Evolutionary conservation across 2,888 invertebrate genomes (phyloP).

Genomic region (Chironomus riparius): DNA sequence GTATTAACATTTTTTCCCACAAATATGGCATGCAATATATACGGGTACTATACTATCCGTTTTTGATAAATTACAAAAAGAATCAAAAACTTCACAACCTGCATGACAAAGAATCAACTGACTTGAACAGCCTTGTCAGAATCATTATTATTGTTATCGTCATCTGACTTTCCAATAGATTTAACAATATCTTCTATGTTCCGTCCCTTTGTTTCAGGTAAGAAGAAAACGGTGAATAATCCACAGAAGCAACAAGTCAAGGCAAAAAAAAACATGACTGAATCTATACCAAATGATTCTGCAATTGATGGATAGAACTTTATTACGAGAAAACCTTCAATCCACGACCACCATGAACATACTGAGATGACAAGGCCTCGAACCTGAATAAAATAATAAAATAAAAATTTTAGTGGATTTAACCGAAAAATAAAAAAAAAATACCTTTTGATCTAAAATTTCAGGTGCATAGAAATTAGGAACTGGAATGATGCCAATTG

Average conservation of each 20-base stretch:
- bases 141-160: too few species aligned
- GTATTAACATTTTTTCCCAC: too few species aligned
- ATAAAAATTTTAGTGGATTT: neutral
- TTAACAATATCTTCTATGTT: slow-evolving; percentile 22
- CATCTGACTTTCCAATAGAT: neutral
- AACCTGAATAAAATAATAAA: neutral
- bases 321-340: slow-evolving; percentile 7
- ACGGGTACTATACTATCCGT: too few species aligned
- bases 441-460: slow-evolving; percentile 23
- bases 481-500: slow-evolving; percentile 15
- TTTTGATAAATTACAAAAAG: too few species aligned
- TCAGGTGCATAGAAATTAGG: slow-evolving; percentile 16
- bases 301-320: slow-evolving; percentile 4
- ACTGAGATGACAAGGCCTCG: slow-evolving; percentile 11
- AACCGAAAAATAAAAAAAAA: neutral
- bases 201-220: slow-evolving; percentile 22
- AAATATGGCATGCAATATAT: too few species aligned
- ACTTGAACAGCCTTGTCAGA: too few species aligned
- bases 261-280: neutral
- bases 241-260: slow-evolving; percentile 10
- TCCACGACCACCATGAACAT: slow-evolving; percentile 4
- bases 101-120: too few species aligned
- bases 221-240: slow-evolving; percentile 7
- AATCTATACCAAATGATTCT: neutral
- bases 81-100: too few species aligned